These are phyloP conservation scores for Acleris cristana DNA, from an alignment of 2,888 invertebrate species.

Conservation along the genomic window DNA sequence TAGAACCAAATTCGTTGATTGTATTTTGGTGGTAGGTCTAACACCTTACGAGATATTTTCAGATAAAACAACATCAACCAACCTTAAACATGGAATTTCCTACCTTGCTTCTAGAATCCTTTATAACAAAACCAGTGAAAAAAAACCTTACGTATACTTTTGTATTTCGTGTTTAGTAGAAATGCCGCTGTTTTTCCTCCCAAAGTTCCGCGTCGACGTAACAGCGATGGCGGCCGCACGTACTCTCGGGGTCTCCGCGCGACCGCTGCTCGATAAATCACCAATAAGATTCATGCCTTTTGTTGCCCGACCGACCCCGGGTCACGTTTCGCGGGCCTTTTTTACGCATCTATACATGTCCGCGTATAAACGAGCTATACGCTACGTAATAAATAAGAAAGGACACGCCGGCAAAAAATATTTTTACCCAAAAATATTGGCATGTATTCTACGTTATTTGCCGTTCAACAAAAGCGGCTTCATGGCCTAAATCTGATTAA, in stretches of 20 bases:
- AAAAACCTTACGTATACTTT: not conserved
- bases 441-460: not conserved
- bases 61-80: no score
- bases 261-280: constrained; percentile 57
- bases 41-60: no score
- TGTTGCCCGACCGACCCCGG: constrained; percentile 50
- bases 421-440: not conserved
- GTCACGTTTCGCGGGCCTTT: constrained; percentile 30
- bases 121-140: not conserved
- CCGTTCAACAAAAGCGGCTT: not conserved
- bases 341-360: constrained; percentile 31
- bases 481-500: not conserved
- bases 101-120: no score
- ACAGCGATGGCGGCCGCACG: constrained; percentile 21
- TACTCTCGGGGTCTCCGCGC: constrained; percentile 13
- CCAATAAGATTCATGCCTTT: constrained; percentile 65
- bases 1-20: no score
- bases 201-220: constrained; percentile 2
- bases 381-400: constrained; percentile 29
- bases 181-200: constrained; percentile 1
- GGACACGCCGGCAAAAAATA: constrained; percentile 8
- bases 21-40: no score
- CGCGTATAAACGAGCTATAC: constrained; percentile 6
- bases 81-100: no score
- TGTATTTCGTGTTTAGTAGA: not conserved